Percentiles rank a stretch among this genome's conserved stretches.
Conservation (phyloP, 2,113 vertebrate species). For the Engystomops pustulosus region DNA sequence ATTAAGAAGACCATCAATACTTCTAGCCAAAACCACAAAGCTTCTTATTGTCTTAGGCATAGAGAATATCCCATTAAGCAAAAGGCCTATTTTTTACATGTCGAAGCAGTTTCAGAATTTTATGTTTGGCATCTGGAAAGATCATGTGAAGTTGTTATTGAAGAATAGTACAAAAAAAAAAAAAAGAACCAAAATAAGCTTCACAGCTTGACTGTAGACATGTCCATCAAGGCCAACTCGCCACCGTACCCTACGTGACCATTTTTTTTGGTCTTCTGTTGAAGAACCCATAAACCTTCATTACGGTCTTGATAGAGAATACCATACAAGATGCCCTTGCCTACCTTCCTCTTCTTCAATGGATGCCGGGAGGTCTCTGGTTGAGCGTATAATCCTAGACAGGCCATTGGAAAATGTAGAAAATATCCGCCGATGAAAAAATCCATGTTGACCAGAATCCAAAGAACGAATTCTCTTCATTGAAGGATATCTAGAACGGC, state of each 20-base stretch:
- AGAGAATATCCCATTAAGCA: background rate
- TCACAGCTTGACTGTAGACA: background rate
- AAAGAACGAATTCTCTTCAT: slow-evolving; percentile 55
- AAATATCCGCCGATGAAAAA: slow-evolving; percentile 69
- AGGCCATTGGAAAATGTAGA: slow-evolving; percentile 75
- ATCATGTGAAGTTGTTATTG: background rate
- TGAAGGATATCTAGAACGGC: slow-evolving; percentile 18
- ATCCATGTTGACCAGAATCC: slow-evolving; percentile 65
- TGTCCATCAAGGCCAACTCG: background rate
- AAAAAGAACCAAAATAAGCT: background rate
- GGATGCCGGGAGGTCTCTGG: slow-evolving; percentile 67
- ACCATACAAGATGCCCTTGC: background rate
- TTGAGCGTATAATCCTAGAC: slow-evolving; percentile 67
- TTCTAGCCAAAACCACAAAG: background rate
- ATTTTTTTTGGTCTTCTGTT: background rate
- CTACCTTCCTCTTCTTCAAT: slow-evolving; percentile 61
- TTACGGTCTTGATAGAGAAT: too few species aligned
- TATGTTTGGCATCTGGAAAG: background rate
- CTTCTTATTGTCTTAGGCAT: background rate
- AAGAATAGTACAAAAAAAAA: too few species aligned
- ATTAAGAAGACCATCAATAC: background rate
- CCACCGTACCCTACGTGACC: background rate
- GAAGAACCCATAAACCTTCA: background rate
- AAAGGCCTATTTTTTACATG: background rate
- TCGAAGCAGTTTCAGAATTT: background rate